phyloP scores from a whole-genome alignment of 1,140 invertebrate genomes.

The Coelopa frigida region DNA sequence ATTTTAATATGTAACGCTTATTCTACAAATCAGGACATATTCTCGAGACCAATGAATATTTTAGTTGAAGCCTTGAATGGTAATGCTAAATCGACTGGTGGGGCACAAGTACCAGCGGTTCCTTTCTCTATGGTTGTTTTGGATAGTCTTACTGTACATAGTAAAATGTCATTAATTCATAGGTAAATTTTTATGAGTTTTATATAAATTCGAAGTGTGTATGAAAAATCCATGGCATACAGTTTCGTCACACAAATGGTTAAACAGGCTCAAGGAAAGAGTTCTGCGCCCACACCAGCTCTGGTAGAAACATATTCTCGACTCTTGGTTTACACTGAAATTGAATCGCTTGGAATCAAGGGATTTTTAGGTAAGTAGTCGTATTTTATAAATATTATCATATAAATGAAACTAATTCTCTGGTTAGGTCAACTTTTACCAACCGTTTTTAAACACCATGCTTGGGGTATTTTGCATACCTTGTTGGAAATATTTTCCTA shows the following conservation, averaged over 20 bases:
- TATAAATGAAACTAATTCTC: constrained; percentile 31
- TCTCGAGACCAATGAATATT: constrained; percentile 76
- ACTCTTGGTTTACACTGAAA: constrained; percentile 91
- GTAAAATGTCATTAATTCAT: constrained; percentile 97
- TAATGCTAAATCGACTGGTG: constrained; percentile 55
- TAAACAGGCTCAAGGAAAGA: constrained; percentile 60
- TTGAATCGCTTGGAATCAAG: constrained; percentile 94
- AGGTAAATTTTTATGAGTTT: no score
- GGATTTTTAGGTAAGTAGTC: constrained; percentile 80
- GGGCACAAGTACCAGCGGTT: constrained; percentile 51
- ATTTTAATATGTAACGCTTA: constrained; percentile 92
- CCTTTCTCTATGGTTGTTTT: constrained; percentile 87
- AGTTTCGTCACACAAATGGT: constrained; percentile 42
- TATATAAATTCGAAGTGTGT: no score
- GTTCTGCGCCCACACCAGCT: constrained; percentile 74
- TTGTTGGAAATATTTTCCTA: constrained; percentile 95
- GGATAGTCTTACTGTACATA: constrained; percentile 92
- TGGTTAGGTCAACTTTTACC: constrained; percentile 72
- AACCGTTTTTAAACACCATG: constrained; percentile 84
- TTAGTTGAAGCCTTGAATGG: constrained; percentile 84
- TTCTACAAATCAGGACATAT: constrained; percentile 80
- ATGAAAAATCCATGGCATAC: no score
- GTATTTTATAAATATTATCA: neutral
- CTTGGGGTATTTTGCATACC: constrained; percentile 91
- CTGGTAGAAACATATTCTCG: constrained; percentile 92